Base-by-base conservation (phyloP, 2,797 vertebrate species). In the Pangasius krempfi region DNA sequence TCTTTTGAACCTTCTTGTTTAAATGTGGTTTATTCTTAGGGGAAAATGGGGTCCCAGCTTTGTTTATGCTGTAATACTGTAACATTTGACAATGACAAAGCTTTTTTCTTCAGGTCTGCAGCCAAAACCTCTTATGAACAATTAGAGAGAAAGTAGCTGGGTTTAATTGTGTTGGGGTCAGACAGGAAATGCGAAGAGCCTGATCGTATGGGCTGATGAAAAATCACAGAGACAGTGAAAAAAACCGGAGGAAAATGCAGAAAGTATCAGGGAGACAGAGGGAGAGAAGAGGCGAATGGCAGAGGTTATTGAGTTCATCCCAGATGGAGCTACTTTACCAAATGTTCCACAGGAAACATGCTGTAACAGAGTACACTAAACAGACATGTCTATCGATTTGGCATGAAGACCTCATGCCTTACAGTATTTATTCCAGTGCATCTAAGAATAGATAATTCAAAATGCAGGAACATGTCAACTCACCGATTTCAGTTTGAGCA, bases 291-390 rank as follows among this genome's bases (percentile, higher is more conserved):
- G 76, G 60, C 20, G 54, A 64, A 84, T 88, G 66, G 78, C 58
- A 86, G 84, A 90, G 89, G 89, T 87, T 84, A 86, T 54, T 81
- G 72, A 86, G 89, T 90, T 88, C 60, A 90, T 88, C 66, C 89
- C 89, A 88, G 86, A 90, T 83, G 87, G 87, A 90, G 89, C 84
- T 90, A 70, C 88, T 89, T 89, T 89, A 89, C 88, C 80, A 87
- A 89, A 89, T 89, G 72, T 89, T 89, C 86, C 72, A 87, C 72
- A 89, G 86, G 80, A 89, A 86, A 85, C 47, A 50, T 75, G 80
- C 58, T 84, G 80, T 84, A 79, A 79, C 62, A 79, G 70, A 83
- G 73, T 81, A 87, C 84, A 84, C 80, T 87, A 87, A 87, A 84
- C 89, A 72, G 72, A 80, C 75, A 87, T 81, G 84, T 79, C 88